These are phyloP conservation scores for Eriocheir sinensis DNA, from an alignment of 1,140 invertebrate genomes.

Conservation along the genomic window DNA sequence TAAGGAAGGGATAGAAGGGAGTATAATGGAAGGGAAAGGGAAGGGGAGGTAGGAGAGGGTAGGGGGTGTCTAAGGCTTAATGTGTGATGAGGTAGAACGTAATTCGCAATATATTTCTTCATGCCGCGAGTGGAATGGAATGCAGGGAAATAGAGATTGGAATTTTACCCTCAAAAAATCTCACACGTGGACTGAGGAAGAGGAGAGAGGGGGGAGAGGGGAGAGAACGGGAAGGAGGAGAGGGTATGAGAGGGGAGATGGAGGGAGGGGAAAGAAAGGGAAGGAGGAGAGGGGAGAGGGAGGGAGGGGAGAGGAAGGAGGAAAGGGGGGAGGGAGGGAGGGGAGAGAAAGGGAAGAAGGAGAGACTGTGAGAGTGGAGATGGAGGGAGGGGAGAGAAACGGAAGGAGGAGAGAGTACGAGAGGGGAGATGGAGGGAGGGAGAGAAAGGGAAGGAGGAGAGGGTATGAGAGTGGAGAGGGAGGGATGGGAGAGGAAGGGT, in stretches of 20 bases:
- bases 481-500: neutral
- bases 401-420: neutral
- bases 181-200: too few species aligned
- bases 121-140: too few species aligned
- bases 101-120: too few species aligned
- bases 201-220: neutral
- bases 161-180: too few species aligned
- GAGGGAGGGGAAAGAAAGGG: neutral
- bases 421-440: neutral
- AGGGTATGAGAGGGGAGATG: neutral
- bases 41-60: too few species aligned
- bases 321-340: neutral
- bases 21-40: too few species aligned
- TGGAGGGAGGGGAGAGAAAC: neutral
- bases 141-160: too few species aligned
- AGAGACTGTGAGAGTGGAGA: neutral
- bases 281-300: neutral
- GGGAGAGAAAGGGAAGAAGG: neutral
- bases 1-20: neutral
- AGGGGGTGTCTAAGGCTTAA: neutral
- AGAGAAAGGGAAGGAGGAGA: neutral
- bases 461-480: neutral
- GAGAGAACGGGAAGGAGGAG: neutral
- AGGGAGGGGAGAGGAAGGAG: neutral
- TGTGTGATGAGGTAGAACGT: too few species aligned